Conservation (phyloP, 1,140 invertebrate genomes). For the Archivesica marissinica region DNA sequence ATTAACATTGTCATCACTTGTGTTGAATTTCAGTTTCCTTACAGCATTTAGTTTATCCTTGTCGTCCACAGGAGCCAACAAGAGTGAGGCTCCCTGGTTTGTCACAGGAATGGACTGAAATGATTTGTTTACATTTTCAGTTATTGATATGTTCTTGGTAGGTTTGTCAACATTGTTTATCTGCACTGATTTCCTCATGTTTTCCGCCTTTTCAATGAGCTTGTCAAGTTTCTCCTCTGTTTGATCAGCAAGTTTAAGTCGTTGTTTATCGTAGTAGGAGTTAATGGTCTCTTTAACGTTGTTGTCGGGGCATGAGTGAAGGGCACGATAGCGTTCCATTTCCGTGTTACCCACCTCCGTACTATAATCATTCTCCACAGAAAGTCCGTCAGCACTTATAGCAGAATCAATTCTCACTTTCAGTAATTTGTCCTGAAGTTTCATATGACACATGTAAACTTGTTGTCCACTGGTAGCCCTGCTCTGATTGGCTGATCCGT, state of each 20-base stretch:
- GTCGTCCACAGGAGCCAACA: slow-evolving; percentile 39
- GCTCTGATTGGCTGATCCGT: background rate
- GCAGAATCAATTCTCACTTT: slow-evolving; percentile 59
- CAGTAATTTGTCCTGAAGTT: slow-evolving; percentile 65
- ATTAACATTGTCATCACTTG: slow-evolving; percentile 12
- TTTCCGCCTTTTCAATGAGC: slow-evolving; percentile 54
- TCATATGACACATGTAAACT: slow-evolving; percentile 63
- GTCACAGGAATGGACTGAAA: background rate
- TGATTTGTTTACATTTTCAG: background rate
- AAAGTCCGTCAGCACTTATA: slow-evolving; percentile 55
- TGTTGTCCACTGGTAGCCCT: slow-evolving; percentile 41
- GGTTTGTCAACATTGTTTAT: background rate
- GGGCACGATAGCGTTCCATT: slow-evolving; percentile 67
- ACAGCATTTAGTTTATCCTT: slow-evolving; percentile 44
- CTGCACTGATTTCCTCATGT: slow-evolving; percentile 20
- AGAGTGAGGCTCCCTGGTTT: slow-evolving; percentile 51
- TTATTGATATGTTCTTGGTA: background rate
- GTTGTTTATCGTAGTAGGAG: slow-evolving; percentile 67
- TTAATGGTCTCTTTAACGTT: slow-evolving; percentile 62
- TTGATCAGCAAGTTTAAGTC: slow-evolving; percentile 55
- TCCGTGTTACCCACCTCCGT: slow-evolving; percentile 63
- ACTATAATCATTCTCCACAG: slow-evolving; percentile 63
- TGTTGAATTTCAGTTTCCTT: slow-evolving; percentile 55
- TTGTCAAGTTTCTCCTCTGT: slow-evolving; percentile 49
- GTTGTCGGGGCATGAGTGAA: slow-evolving; percentile 53